phyloP scores from a whole-genome alignment of 2,113 vertebrate species.

The Alces alces region DNA sequence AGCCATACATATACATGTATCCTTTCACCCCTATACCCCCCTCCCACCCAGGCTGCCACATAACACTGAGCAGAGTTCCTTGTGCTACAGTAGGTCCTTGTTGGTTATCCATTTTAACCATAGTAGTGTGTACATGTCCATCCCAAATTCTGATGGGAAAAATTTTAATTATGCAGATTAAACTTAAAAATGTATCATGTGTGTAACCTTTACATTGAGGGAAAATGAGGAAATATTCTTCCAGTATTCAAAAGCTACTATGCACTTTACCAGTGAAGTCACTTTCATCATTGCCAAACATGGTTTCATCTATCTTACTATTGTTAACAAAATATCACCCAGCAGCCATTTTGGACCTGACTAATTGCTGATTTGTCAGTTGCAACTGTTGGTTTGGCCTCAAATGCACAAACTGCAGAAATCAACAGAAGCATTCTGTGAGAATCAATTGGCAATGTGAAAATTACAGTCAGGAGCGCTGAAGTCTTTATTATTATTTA shows the following conservation, averaged over 20 bases:
- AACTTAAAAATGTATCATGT: neutral
- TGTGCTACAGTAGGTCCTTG: neutral
- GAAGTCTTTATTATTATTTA: neutral
- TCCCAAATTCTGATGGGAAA: neutral
- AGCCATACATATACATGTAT: neutral
- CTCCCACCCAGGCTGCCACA: neutral
- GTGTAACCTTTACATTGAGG: neutral
- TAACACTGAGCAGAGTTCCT: neutral
- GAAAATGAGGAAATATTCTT: neutral
- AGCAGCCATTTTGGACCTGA: neutral
- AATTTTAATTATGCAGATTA: neutral
- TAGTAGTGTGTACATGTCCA: neutral
- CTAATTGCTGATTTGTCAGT: neutral
- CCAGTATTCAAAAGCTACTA: neutral
- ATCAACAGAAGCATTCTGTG: neutral
- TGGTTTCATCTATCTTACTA: neutral
- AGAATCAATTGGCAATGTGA: neutral
- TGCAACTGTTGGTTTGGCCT: neutral
- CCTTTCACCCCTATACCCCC: neutral
- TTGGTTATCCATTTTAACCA: neutral
- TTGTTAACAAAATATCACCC: neutral
- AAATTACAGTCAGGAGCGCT: neutral
- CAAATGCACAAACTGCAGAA: neutral
- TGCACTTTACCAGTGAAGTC: neutral
- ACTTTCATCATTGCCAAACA: neutral